Conservation (phyloP, 2,888 invertebrate genomes). For the Nymphalis urticae region DNA sequence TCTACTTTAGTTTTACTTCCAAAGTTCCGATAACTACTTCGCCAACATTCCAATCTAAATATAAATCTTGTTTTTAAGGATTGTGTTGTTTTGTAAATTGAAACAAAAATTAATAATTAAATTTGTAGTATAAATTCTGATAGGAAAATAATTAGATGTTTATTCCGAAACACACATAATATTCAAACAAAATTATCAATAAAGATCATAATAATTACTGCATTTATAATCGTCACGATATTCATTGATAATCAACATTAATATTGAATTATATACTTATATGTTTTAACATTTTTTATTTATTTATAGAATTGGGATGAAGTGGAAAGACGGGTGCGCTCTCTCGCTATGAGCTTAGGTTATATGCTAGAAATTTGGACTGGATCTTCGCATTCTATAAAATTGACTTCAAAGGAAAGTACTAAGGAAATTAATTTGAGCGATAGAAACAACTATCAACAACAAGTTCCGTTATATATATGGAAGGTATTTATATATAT, state of each 20-base stretch:
- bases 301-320: constrained; percentile 57
- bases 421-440: constrained; percentile 11
- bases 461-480: constrained; percentile 49
- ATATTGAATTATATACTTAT: not conserved
- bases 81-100: too few species aligned
- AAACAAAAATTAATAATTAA: too few species aligned
- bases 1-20: too few species aligned
- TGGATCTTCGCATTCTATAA: constrained; percentile 44
- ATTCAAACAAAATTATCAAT: too few species aligned
- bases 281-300: not conserved
- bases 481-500: constrained; percentile 61
- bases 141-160: too few species aligned
- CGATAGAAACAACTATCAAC: constrained; percentile 30
- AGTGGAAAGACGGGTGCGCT: constrained; percentile 51
- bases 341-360: constrained; percentile 41
- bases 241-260: not conserved
- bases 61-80: too few species aligned
- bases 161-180: too few species aligned
- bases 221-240: too few species aligned
- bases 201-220: too few species aligned
- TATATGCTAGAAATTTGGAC: constrained; percentile 49
- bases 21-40: too few species aligned
- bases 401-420: not conserved
- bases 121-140: too few species aligned
- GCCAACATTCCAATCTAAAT: too few species aligned